Conservation (phyloP, 2,797 vertebrate genomes). For the Neopelma chrysocephalum region DNA sequence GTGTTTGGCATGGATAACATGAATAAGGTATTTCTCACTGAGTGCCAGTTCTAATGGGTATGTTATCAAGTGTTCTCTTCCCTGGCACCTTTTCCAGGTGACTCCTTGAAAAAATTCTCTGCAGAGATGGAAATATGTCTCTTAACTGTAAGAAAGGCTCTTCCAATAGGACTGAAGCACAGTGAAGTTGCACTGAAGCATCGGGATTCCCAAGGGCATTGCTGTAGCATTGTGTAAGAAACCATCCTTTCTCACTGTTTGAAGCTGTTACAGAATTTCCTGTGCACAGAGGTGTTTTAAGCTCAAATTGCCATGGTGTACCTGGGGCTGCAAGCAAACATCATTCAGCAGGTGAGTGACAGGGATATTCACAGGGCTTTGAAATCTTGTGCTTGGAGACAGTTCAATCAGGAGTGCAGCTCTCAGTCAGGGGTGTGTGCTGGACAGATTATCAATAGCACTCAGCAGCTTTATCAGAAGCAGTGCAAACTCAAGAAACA, state of each 20-base stretch:
- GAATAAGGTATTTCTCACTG: background rate
- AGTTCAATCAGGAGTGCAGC: background rate
- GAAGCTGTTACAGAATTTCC: background rate
- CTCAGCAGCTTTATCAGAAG: background rate
- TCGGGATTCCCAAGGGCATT: background rate
- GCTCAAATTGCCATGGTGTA: rapidly evolving
- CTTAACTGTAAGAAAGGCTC: background rate
- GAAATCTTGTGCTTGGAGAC: background rate
- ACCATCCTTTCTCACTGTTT: background rate
- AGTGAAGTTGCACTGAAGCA: background rate
- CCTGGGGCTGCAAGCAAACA: background rate
- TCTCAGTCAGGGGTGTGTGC: background rate
- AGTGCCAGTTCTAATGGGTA: background rate
- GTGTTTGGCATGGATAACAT: background rate
- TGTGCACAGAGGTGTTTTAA: background rate
- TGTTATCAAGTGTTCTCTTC: background rate
- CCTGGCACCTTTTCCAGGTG: background rate
- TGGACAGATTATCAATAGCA: background rate
- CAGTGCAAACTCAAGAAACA: background rate
- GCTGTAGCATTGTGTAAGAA: background rate
- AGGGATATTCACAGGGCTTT: background rate
- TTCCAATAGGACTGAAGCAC: background rate
- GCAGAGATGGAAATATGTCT: background rate
- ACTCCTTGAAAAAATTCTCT: background rate
- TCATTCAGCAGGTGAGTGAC: background rate